phyloP scores from a whole-genome alignment of 2,797 vertebrate species.

The Rhabdophis nuchalis region DNA sequence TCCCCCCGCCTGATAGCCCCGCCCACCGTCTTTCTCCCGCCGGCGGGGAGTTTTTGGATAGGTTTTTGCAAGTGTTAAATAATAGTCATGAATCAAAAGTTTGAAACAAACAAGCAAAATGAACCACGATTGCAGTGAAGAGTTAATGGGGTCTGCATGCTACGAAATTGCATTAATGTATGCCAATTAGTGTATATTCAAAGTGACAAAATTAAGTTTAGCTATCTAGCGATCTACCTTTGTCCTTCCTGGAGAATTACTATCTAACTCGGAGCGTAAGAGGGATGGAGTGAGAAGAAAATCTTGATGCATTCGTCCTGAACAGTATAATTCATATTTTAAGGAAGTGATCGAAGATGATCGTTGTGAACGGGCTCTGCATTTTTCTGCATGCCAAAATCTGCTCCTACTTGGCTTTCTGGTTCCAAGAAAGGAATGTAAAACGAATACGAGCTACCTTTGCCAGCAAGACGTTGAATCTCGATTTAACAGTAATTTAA shows the following conservation, averaged over 20 bases:
- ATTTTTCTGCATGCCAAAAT: not conserved
- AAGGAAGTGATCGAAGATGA: not conserved
- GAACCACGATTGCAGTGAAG: not conserved
- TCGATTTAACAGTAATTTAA: not conserved
- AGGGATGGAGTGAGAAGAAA: not conserved
- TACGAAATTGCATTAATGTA: no score
- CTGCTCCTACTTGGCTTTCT: not conserved
- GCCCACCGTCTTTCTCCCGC: not conserved
- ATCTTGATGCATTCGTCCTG: not conserved
- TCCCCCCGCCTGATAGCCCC: not conserved
- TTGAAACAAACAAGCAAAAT: not conserved
- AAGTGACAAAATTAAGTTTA: no score
- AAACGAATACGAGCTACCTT: not conserved
- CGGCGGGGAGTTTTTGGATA: rapidly evolving
- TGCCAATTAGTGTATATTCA: no score
- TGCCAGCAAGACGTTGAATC: not conserved
- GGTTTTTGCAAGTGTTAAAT: not conserved
- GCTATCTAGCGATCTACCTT: no score
- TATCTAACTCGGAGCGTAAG: not conserved
- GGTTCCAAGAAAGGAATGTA: not conserved
- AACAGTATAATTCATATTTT: not conserved
- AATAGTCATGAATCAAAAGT: not conserved
- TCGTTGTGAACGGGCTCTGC: not conserved
- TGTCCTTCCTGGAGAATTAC: not conserved
- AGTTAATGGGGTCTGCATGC: no score